Percentiles rank a stretch among this genome's conserved stretches.
These are phyloP conservation scores for Tapirus terrestris DNA, from an alignment of 2,113 vertebrate genomes.

Conservation along the genomic window DNA sequence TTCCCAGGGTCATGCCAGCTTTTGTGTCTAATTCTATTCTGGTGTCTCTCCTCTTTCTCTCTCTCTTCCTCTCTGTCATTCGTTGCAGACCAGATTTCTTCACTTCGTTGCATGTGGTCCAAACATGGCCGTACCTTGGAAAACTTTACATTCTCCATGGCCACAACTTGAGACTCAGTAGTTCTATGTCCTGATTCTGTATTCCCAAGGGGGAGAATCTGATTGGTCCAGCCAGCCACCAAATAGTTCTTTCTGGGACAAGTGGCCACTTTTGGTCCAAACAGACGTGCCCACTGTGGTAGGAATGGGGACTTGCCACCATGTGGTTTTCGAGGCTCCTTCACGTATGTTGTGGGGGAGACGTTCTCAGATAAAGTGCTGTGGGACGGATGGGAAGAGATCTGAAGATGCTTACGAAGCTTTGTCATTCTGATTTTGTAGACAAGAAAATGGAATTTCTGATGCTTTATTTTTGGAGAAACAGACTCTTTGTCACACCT, in stretches of 20 bases:
- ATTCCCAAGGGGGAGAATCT: not conserved
- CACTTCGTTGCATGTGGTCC: not conserved
- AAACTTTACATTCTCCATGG: not conserved
- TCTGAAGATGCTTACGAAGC: not conserved
- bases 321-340: not conserved
- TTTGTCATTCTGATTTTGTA: not conserved
- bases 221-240: not conserved
- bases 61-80: not conserved
- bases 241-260: not conserved
- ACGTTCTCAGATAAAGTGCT: not conserved
- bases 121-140: not conserved
- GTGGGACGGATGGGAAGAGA: not conserved
- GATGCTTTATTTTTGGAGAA: not conserved
- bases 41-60: not conserved
- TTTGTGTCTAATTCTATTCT: not conserved
- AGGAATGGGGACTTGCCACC: not conserved
- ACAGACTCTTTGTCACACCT: not conserved
- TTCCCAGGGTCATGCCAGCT: not conserved
- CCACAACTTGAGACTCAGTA: not conserved
- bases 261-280: not conserved
- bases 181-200: not conserved
- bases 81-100: not conserved
- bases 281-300: not conserved
- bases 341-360: not conserved
- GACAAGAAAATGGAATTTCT: not conserved